Percentiles rank a stretch among this genome's conserved stretches.
Conservation (phyloP, 2,113 vertebrate genomes). For the Odocoileus virginianus region DNA sequence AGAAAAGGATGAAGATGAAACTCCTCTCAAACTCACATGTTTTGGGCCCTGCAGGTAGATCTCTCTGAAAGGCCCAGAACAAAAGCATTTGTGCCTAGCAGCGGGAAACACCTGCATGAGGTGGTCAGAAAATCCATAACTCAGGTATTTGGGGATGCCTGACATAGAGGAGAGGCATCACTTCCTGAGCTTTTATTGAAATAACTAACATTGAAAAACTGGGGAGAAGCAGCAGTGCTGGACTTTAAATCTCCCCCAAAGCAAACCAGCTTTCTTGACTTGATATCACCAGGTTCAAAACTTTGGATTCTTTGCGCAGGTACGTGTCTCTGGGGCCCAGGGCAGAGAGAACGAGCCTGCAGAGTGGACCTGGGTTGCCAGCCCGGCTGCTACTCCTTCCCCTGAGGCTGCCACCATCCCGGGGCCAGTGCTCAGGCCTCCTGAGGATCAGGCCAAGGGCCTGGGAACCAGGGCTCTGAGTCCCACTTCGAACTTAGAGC, state of each 20-base stretch:
- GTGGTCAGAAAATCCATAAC: background rate
- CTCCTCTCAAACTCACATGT: background rate
- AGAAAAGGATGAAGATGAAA: background rate
- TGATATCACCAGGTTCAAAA: background rate
- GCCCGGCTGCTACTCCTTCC: background rate
- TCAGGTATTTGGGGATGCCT: background rate
- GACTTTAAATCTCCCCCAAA: background rate
- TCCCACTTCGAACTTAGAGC: slow-evolving; percentile 4
- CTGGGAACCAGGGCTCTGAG: background rate
- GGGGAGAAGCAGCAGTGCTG: background rate
- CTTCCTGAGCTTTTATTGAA: background rate
- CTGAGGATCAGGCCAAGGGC: background rate
- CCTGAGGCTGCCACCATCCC: background rate
- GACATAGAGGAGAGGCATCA: background rate
- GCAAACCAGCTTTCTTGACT: background rate
- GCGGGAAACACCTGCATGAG: rapidly evolving
- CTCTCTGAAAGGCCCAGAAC: background rate
- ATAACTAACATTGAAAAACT: background rate
- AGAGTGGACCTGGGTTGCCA: background rate
- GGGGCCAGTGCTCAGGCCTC: background rate
- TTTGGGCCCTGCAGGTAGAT: background rate
- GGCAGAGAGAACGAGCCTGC: background rate
- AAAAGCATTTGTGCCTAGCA: background rate
- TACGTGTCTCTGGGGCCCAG: background rate
- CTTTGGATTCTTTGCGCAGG: background rate